Base-by-base conservation (phyloP, 2,113 vertebrate genomes). In the Chaetops frenatus region DNA sequence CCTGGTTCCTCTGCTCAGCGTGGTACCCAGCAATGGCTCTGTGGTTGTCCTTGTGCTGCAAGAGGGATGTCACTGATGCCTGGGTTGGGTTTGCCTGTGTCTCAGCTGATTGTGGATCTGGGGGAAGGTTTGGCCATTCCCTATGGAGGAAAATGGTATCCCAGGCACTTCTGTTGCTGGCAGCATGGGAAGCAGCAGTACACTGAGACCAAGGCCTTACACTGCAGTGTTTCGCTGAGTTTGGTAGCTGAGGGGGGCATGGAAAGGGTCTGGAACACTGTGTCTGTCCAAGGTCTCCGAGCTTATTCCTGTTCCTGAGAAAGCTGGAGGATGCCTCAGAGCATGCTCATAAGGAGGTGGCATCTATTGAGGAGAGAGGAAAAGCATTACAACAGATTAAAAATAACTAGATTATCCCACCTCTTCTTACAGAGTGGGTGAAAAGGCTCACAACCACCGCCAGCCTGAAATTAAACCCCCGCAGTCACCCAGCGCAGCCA, bases 341-440 rank as follows among this genome's bases (percentile, higher is more conserved):
- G 97, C 97, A 18, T 98, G 98, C n/a, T 98, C 96, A 2, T 98
- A 98, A 13, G 97, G 95, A 70, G 98, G 98, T 15, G 98, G 98
- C 89, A 96, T 94, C 98, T 98, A 31, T 56, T 19, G 70, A 70
- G 36, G 40, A 80, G 66, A 93, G 38, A 94, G 72, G 60, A 96
- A 74, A 35, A 57, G 35, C 60, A 2, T 94, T 92, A 92, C 11
- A 45, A 50, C 2, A 0, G 74, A 70, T 82, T 58, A 86, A 80
- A 81, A 93, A 85, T 71, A 86, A 94, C 58, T 20, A 22, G 57
- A 84, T 94, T 64, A 70, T 80, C 78, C 74, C 88, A 40, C 48
- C 29, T 74, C 72, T 56, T 69, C 58, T 61, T 51, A 16, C 40
- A 25, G 53, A 69, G 79, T 3, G 0, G 81, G 36, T 62, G 61